These are phyloP conservation scores for Collichthys lucidus DNA, from an alignment of 2,113 vertebrate species.

Conservation along the genomic window DNA sequence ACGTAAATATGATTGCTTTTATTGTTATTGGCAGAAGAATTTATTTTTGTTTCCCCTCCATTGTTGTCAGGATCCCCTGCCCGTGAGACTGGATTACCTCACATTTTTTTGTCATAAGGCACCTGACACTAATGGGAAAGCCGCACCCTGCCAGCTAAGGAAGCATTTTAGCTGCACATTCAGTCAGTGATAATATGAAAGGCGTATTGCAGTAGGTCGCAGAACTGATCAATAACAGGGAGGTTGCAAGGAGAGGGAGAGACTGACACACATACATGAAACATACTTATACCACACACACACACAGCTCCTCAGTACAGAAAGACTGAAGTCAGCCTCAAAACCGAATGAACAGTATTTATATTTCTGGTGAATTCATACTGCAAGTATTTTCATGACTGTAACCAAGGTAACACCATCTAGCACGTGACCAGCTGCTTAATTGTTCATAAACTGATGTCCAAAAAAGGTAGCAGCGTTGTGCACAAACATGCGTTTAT, in stretches of 20 bases:
- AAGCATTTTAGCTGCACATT: constrained; percentile 44
- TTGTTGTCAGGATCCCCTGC: neutral
- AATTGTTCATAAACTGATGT: too few species aligned
- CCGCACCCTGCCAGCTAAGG: constrained; percentile 13
- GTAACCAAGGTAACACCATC: neutral
- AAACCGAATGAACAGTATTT: constrained; percentile 1
- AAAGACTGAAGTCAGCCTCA: constrained; percentile 27
- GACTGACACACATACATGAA: constrained; percentile 19
- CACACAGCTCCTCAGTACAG: constrained; percentile 3
- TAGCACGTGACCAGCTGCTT: too few species aligned
- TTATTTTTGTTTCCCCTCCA: neutral
- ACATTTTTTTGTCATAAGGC: constrained; percentile 16
- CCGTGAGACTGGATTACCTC: constrained; percentile 21
- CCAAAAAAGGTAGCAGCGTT: too few species aligned
- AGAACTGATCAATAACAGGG: constrained; percentile 47
- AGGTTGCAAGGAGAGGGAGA: constrained; percentile 41
- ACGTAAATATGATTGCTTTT: constrained; percentile 1
- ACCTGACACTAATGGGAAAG: constrained; percentile 44
- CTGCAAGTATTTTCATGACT: neutral
- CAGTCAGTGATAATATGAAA: constrained; percentile 38
- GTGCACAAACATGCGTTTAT: too few species aligned
- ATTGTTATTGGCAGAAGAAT: constrained; percentile 20
- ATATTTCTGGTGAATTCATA: constrained; percentile 17
- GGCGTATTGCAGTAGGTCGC: constrained; percentile 10
- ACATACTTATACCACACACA: constrained; percentile 1